A percentile compares a stretch with the other conserved stretches of the same genome.
Evolutionary conservation across 2,888 invertebrate genomes (phyloP).

Genomic region (Calliscelio sp.): DNA sequence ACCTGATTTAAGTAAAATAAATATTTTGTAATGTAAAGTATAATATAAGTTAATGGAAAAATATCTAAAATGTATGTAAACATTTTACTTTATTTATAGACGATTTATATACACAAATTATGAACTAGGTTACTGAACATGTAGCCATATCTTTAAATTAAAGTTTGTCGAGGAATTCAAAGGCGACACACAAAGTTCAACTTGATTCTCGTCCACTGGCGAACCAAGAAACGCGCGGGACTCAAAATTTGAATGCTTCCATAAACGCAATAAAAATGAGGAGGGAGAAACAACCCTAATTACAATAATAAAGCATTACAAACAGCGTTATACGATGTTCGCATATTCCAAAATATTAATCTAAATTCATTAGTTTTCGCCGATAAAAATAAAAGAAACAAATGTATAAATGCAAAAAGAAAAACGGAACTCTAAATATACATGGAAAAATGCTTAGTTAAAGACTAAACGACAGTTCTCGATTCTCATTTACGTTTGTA

Average conservation of each 20-base stretch:
- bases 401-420: neutral
- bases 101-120: constrained; percentile 71
- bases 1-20: too few species aligned
- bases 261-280: constrained; percentile 25
- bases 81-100: too few species aligned
- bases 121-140: constrained; percentile 65
- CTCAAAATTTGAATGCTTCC: constrained; percentile 22
- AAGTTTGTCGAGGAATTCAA: constrained; percentile 58
- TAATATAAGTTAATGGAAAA: too few species aligned
- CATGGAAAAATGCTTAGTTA: constrained; percentile 9
- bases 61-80: too few species aligned
- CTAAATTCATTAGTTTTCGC: constrained; percentile 17
- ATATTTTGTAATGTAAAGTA: too few species aligned
- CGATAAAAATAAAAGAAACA: neutral
- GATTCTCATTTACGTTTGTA: constrained; percentile 24
- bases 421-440: constrained; percentile 11
- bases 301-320: constrained; percentile 6
- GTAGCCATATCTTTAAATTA: constrained; percentile 66
- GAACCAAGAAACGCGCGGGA: constrained; percentile 52
- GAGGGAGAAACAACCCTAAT: neutral
- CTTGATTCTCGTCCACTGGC: constrained; percentile 58
- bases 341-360: constrained; percentile 6
- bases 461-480: constrained; percentile 33
- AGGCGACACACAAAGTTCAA: constrained; percentile 53
- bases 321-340: constrained; percentile 23